phyloP scores from a whole-genome alignment of 1,140 invertebrate species.

The Anadara kagoshimensis region DNA sequence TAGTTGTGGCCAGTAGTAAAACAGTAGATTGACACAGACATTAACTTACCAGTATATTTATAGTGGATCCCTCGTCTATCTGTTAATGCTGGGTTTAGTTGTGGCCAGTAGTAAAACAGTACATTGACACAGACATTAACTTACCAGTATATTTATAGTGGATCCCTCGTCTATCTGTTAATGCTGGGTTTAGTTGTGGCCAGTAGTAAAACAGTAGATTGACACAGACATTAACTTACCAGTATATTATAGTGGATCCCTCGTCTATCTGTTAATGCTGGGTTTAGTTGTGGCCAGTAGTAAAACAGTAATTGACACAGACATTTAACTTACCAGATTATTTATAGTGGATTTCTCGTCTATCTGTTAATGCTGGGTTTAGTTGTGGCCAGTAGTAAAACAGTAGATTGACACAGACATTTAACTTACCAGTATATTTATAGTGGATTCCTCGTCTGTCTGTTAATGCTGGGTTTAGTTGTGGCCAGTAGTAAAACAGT shows the following conservation, averaged over 20 bases:
- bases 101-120: constrained; percentile 99
- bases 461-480: constrained; percentile 94
- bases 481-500: constrained; percentile 99
- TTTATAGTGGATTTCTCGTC: constrained; percentile 90
- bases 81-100: constrained; percentile 94
- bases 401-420: constrained; percentile 93
- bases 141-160: constrained; percentile 92
- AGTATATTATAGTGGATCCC: constrained; percentile 91
- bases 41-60: constrained; percentile 91
- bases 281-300: constrained; percentile 99
- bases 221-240: constrained; percentile 91
- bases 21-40: constrained; percentile 95
- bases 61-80: constrained; percentile 91
- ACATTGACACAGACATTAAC: too few relatives aligned
- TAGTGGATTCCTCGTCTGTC: constrained; percentile 91
- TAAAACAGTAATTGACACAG: constrained; percentile 99
- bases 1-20: constrained; percentile 99
- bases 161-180: constrained; percentile 91
- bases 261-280: constrained; percentile 92
- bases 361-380: constrained; percentile 93
- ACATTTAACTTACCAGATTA: constrained; percentile 91
- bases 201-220: constrained; percentile 99
- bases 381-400: constrained; percentile 99
- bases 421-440: constrained; percentile 91
- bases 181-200: constrained; percentile 96